Percentiles rank a stretch among this genome's conserved stretches.
phyloP scores from a whole-genome alignment of 2,888 invertebrate genomes.

The Parasteatoda lunata region DNA sequence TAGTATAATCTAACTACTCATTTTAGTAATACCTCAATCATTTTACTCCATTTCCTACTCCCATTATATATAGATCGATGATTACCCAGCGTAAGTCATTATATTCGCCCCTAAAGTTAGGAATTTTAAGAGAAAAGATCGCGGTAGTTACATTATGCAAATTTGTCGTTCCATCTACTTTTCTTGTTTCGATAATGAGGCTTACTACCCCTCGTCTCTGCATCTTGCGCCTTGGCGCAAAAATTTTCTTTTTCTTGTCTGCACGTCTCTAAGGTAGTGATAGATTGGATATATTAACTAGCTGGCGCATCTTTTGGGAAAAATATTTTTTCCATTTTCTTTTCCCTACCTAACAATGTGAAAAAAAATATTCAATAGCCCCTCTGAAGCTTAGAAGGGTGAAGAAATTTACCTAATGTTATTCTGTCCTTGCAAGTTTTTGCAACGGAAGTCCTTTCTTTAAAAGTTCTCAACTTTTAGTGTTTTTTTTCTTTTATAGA shows the following conservation, averaged over 20 bases:
- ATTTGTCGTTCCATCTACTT: constrained; percentile 46
- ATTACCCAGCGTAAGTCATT: neutral
- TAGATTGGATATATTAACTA: constrained; percentile 56
- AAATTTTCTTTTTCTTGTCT: constrained; percentile 9
- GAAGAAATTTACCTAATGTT: neutral
- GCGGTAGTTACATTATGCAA: constrained; percentile 64
- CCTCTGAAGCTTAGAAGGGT: neutral
- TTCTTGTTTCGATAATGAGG: constrained; percentile 60
- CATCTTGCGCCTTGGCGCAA: constrained; percentile 12
- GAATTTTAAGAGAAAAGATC: constrained; percentile 46
- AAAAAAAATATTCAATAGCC: neutral
- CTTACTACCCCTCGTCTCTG: constrained; percentile 1
- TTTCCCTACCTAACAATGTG: neutral
- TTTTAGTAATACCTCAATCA: too few relatives aligned
- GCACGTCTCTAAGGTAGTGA: constrained; percentile 20
- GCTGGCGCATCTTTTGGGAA: constrained; percentile 31
- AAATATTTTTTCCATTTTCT: constrained; percentile 6
- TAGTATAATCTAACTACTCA: too few relatives aligned
- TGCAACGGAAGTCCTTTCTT: too few relatives aligned
- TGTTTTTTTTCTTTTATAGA: too few relatives aligned
- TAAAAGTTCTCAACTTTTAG: too few relatives aligned
- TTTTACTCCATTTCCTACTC: neutral
- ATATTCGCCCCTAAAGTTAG: neutral
- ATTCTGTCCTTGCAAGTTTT: neutral
- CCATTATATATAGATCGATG: neutral